Percentiles rank a stretch among this genome's conserved stretches.
phyloP scores from a whole-genome alignment of 2,113 vertebrate genomes.

The Apodemus speciosus region DNA sequence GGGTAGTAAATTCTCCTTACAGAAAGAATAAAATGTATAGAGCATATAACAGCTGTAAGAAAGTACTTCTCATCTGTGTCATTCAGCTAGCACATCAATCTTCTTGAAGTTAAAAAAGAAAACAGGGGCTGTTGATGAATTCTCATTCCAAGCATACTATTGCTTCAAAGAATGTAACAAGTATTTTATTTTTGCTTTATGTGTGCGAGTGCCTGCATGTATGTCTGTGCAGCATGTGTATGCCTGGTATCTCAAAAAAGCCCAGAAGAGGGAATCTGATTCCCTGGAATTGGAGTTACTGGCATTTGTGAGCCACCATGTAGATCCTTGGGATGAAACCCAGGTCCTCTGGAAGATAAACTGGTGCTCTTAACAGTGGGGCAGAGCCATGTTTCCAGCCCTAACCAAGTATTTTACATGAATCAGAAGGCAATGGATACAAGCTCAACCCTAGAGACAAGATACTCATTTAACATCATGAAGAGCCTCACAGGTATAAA shows the following conservation, averaged over 20 bases:
- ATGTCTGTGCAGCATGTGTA: not conserved
- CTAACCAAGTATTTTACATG: not conserved
- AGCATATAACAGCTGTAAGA: not conserved
- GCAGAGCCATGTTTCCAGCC: not conserved
- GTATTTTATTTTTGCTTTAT: not conserved
- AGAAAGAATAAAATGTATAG: not conserved
- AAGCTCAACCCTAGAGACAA: slow-evolving; percentile 6
- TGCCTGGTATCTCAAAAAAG: not conserved
- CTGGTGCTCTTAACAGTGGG: not conserved
- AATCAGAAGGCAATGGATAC: not conserved
- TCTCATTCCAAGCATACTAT: not conserved
- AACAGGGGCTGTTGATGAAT: slow-evolving; percentile 23
- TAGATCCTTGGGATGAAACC: not conserved
- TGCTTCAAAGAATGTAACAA: slow-evolving; percentile 30
- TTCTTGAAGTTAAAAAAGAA: slow-evolving; percentile 13
- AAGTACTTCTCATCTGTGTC: slow-evolving; percentile 43
- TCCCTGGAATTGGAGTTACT: not conserved
- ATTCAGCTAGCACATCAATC: slow-evolving; percentile 14
- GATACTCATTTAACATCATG: slow-evolving; percentile 16
- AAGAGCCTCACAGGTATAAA: slow-evolving; percentile 25
- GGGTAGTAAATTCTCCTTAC: not conserved
- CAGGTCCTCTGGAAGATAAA: not conserved
- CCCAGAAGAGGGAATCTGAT: not conserved
- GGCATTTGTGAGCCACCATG: not conserved
- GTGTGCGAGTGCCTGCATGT: not conserved